Base-by-base conservation (phyloP, 2,888 invertebrate species). In the Rhorus exstirpatorius region DNA sequence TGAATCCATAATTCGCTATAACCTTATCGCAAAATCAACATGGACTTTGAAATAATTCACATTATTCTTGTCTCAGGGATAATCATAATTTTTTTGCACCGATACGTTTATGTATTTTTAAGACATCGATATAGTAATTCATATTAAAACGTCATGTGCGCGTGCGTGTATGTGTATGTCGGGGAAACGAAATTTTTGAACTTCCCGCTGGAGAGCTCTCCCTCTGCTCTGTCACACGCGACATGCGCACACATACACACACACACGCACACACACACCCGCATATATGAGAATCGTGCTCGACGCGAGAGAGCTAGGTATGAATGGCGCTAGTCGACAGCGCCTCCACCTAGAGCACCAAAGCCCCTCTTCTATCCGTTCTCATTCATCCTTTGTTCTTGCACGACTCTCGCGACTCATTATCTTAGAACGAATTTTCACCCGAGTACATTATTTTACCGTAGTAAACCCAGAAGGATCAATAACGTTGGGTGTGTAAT, bases 311-410 rank as follows among this genome's bases (percentile, higher is more conserved):
- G 49, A 38, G 58, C 38, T 38, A 79, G 53, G 82, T 70, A 82
- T 82, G 82, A 82, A 82, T 82, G 82, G 82, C 82, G 79, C 79
- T 82, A 70, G 70, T 70, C 78, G 79, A 46, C 82, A 82, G 79
- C 82, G 79, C 79, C 82, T 82, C 75, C 79, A 63, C 78, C 71
- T 35, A 41, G 78, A 63, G 61, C 12, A 61, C 46, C 60, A n/a
- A 14, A 60, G 68, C 79, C 72, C 82, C 82, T 74, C 82, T 75
- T 44, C 17, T 21, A 58, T 19, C 44, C 70, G 79, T 51, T 79
- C 82, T 82, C 82, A 82, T 82, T 82, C 82, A 82, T 82, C 82
- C 82, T 79, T 82, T 82, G 82, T 82, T 82, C 82, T 44, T 58
- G 71, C 71, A 46, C 71, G 70, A 70, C 44, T 38, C 77, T 17